phyloP scores from a whole-genome alignment of 2,113 vertebrate genomes.

The Ranitomeya imitator region DNA sequence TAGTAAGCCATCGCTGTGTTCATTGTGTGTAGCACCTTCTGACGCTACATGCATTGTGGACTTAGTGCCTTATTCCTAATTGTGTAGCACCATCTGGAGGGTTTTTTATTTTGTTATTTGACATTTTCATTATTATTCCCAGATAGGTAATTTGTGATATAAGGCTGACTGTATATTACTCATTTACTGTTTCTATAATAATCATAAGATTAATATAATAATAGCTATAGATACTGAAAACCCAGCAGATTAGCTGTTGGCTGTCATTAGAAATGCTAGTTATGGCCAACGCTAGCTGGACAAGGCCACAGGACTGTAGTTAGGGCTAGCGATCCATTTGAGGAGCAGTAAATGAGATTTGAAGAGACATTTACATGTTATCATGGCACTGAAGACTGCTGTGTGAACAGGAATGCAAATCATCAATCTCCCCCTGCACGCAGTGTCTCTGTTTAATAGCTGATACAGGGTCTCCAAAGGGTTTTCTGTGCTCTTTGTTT shows the following conservation, averaged over 20 bases:
- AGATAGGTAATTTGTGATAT: no score
- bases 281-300: slow-evolving; percentile 70
- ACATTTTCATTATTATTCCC: no score
- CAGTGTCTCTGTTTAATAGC: slow-evolving; percentile 93
- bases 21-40: no score
- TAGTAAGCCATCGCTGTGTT: no score
- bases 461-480: slow-evolving; percentile 93
- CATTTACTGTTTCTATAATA: no score
- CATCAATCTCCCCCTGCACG: slow-evolving; percentile 88
- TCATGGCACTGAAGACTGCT: slow-evolving; percentile 76
- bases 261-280: slow-evolving; percentile 59
- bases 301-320: slow-evolving; percentile 74
- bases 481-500: slow-evolving; percentile 89
- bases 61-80: no score
- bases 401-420: slow-evolving; percentile 82
- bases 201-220: no score
- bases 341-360: slow-evolving; percentile 70
- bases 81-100: no score
- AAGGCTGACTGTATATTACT: no score
- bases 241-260: background rate
- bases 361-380: slow-evolving; percentile 74
- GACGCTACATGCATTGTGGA: no score
- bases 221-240: background rate
- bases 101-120: no score
- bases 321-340: slow-evolving; percentile 75